Percentiles rank a stretch among this genome's conserved stretches.
Evolutionary conservation across 2,797 vertebrate species (phyloP).

Genomic region (Hapalemur alaotrensis): DNA sequence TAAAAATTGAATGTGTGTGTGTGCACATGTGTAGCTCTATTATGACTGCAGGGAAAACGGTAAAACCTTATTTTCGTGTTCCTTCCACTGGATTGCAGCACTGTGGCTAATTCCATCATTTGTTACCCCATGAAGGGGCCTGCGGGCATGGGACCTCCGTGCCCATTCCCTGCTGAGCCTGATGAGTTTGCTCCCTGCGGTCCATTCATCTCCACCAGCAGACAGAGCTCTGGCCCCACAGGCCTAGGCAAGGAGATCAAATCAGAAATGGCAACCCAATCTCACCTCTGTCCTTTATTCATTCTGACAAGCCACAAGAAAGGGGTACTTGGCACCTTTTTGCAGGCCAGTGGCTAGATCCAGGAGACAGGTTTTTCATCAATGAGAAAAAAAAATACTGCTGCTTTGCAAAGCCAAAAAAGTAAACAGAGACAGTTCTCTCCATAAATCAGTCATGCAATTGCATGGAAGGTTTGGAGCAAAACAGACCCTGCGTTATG

Average conservation of each 20-base stretch:
- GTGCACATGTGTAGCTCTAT: not conserved
- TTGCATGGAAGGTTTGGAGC: not conserved
- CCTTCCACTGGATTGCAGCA: not conserved
- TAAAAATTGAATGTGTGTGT: not conserved
- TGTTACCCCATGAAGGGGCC: not conserved
- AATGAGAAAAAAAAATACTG: not conserved
- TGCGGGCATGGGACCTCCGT: not conserved
- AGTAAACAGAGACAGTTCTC: not conserved
- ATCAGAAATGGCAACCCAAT: not conserved
- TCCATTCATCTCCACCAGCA: not conserved
- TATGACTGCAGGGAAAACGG: not conserved
- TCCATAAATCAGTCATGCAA: not conserved
- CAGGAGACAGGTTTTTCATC: constrained; percentile 19
- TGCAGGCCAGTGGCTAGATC: not conserved
- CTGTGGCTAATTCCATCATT: not conserved
- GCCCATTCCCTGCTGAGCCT: not conserved
- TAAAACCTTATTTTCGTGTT: not conserved
- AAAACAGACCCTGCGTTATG: not conserved
- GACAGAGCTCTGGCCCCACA: not conserved
- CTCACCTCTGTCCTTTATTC: not conserved
- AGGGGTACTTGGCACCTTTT: not conserved
- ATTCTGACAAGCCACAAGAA: constrained; percentile 5
- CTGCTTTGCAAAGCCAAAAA: not conserved
- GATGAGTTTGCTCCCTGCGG: not conserved
- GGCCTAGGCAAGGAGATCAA: not conserved